Percentiles rank a stretch among this genome's conserved stretches.
phyloP scores from a whole-genome alignment of 1,140 invertebrate species.

The Sycobia sp. region DNA sequence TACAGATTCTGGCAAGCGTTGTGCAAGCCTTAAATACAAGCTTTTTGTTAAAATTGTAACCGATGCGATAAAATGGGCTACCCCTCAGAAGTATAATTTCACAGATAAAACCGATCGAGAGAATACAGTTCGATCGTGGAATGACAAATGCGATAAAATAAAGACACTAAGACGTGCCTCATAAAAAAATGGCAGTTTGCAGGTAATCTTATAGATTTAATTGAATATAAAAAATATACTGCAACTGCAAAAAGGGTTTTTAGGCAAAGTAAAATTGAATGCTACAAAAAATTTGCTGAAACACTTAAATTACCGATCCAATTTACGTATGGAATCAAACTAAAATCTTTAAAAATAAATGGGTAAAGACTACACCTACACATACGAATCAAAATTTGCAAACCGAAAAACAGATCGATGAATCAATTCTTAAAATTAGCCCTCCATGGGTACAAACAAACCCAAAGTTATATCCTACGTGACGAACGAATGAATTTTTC shows the following conservation, averaged over 20 bases:
- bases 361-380: background rate
- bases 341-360: background rate
- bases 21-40: too few relatives aligned
- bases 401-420: background rate
- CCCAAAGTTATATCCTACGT: background rate
- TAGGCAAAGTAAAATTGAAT: slow-evolving; percentile 21
- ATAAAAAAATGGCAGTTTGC: background rate
- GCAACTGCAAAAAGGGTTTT: slow-evolving; percentile 25
- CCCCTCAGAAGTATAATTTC: too few relatives aligned
- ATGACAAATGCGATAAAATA: background rate
- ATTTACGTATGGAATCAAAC: background rate
- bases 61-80: too few relatives aligned
- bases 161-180: background rate
- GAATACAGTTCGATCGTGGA: too few relatives aligned
- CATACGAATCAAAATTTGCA: background rate
- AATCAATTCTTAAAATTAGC: background rate
- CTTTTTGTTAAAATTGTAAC: too few relatives aligned
- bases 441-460: background rate
- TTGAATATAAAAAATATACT: slow-evolving; percentile 29
- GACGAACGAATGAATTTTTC: background rate
- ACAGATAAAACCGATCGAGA: background rate
- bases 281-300: slow-evolving; percentile 6
- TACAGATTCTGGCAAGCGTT: too few relatives aligned
- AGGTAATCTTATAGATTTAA: background rate
- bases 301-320: background rate